Base-by-base conservation (phyloP, 2,888 invertebrate species). In the Dryadula phaetusa region DNA sequence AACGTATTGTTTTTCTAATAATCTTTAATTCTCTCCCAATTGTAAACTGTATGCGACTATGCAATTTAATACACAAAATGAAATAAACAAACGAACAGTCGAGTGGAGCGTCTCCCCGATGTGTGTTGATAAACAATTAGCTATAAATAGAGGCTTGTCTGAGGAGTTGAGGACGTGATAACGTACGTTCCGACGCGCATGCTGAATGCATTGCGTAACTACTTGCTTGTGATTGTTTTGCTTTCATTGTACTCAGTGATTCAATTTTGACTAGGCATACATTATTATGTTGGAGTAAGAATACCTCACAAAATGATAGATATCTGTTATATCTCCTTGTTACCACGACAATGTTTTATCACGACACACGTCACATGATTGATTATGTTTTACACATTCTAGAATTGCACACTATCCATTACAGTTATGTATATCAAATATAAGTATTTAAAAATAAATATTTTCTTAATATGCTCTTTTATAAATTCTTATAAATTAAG, bases 131-230 rank as follows among this genome's bases (percentile, higher is more conserved):
- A 54, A 20, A 54, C 20, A 18, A 37, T 37, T 2, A 54, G 12
- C 20, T 54, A 37, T 20, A 54, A 37, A 54, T 54, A 37, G 20
- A 12, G 20, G 3, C 12, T 34, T 12, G 12, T 34, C 20, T 34
- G 20, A 18, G 18, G 16, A 32, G 10, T 10, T 28, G 52, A 16
- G 18, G 16, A 32, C 16, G 22, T 28, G 52, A 16, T 52, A 32
- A 28, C 28, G 32, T 52, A 12, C 46, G 18, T 18, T 12, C 7
- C 20, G 46, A 20, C 4, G 20, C 20, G 46, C 18, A 28, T 12
- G 34, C 32, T 18, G 34, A 53, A 53, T 32, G 53, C 18, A 53
- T 53, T 54, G 52, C 20, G 20, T 54, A 10, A 34, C 34, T 1
- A 5, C 0, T 52, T 16, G 10, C 0, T 52, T 16, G 10, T 52